Base-by-base conservation (phyloP, 1,140 invertebrate genomes). In the Drosophila littoralis region DNA sequence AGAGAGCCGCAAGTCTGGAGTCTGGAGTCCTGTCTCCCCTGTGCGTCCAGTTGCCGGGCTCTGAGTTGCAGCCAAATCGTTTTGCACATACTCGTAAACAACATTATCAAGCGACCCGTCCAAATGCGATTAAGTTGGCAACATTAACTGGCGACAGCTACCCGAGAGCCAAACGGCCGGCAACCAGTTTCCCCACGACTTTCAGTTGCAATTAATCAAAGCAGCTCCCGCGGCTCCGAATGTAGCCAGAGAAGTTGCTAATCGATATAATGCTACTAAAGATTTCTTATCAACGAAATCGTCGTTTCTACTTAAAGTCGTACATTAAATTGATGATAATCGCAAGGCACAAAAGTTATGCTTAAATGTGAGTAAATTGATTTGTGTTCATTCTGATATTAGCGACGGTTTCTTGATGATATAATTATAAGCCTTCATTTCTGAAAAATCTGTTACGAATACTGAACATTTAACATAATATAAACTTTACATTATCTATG, bases 41-140 rank as follows among this genome's bases (percentile, higher is more conserved):
- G 22, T 3, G 22, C 4, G 43, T 40, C 15, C 48, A 42, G 15
- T 32, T 13, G 36, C 43, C 48, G 48, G 28, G 40, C 22, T 68
- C n/a, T 40, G 75, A 35, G 40, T 42, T n/a, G 40, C 40, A 13
- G 40, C 40, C 51, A 77, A 88, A 89, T 72, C 84, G 84, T 89
- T 89, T 84, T 89, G 84, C 84, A 79, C 69, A 55, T 45, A 51
- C 50, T 69, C 57, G 70, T 80, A 77, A 89, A 89, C 84, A 89
- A 89, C 84, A 90, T 89, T 89, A 89, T 89, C 84, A 89, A 78
- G 79, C 59, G 64, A 52, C 82, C 75, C 81, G 75, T 69, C 72
- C 81, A 86, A 83, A 88, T 71, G 84, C 84, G 84, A 89, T 89
- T 89, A 89, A 89, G 80, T 84, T 89, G 85, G 80, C 81, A 81